A percentile compares a stretch with the other conserved stretches of the same genome.
phyloP scores from a whole-genome alignment of 2,113 vertebrate species.

The Prietella phreatophila region DNA sequence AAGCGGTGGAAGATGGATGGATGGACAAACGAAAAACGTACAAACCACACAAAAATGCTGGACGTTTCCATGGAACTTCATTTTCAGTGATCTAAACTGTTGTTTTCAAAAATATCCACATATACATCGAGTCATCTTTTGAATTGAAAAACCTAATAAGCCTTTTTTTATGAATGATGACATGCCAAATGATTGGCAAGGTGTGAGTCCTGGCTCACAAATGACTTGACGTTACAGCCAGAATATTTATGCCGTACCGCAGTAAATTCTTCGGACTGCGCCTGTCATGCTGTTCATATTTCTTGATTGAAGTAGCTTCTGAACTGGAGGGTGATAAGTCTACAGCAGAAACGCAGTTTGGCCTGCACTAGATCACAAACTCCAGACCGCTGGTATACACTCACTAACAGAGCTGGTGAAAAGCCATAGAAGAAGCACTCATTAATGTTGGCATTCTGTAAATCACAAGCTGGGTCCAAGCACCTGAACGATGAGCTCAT shows the following conservation, averaged over 20 bases:
- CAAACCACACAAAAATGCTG: too few species aligned
- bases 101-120: too few species aligned
- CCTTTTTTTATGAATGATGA: not conserved
- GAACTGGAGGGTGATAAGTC: slow-evolving; percentile 42
- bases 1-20: too few species aligned
- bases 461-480: slow-evolving; percentile 37
- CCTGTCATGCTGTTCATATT: slow-evolving; percentile 46
- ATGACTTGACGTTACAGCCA: not conserved
- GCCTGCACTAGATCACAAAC: slow-evolving; percentile 45
- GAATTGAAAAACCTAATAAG: not conserved
- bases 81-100: too few species aligned
- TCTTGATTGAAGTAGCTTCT: slow-evolving; percentile 17
- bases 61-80: too few species aligned
- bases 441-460: slow-evolving; percentile 39
- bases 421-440: slow-evolving; percentile 30
- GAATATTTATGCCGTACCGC: not conserved
- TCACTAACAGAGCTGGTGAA: not conserved
- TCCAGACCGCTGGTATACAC: not conserved
- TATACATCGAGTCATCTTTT: too few species aligned
- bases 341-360: slow-evolving; percentile 26
- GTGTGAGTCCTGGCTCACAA: not conserved
- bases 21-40: too few species aligned
- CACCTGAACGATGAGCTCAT: slow-evolving; percentile 48
- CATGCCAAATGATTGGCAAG: not conserved
- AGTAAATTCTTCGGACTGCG: slow-evolving; percentile 30